A percentile compares a stretch with the other conserved stretches of the same genome.
Evolutionary conservation across 1,140 invertebrate species (phyloP).

Genomic region (Drosophila obscura): DNA sequence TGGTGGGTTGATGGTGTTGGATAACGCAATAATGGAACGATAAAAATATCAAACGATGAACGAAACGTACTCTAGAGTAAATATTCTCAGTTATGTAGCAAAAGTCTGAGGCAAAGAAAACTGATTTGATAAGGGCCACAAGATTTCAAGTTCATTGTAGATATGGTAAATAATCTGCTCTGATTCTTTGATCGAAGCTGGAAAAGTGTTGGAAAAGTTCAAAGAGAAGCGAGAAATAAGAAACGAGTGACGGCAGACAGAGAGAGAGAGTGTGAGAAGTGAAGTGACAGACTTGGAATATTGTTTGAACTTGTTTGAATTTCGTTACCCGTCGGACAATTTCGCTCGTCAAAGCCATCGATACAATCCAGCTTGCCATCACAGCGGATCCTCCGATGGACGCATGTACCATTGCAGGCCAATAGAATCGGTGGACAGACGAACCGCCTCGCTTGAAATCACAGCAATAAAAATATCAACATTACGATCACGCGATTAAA

Average conservation of each 20-base stretch:
- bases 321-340: constrained; percentile 85
- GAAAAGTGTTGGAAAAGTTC: no score
- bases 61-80: not conserved
- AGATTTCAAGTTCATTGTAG: no score
- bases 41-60: constrained; percentile 25
- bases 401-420: constrained; percentile 64
- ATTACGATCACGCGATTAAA: not conserved
- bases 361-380: constrained; percentile 88
- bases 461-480: constrained; percentile 21
- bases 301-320: not conserved
- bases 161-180: no score
- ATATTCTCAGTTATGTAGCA: not conserved
- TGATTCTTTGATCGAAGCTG: no score
- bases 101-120: not conserved
- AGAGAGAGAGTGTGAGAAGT: not conserved
- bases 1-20: constrained; percentile 23
- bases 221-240: no score
- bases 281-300: not conserved
- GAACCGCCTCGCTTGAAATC: constrained; percentile 32
- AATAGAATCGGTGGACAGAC: constrained; percentile 30
- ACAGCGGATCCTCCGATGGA: constrained; percentile 84
- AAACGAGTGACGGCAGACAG: no score
- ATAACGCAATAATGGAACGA: constrained; percentile 42
- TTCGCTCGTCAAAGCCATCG: constrained; percentile 89
- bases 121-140: no score